Conservation (phyloP, 2,888 invertebrate species). For the Archaeoteleia sp. region DNA sequence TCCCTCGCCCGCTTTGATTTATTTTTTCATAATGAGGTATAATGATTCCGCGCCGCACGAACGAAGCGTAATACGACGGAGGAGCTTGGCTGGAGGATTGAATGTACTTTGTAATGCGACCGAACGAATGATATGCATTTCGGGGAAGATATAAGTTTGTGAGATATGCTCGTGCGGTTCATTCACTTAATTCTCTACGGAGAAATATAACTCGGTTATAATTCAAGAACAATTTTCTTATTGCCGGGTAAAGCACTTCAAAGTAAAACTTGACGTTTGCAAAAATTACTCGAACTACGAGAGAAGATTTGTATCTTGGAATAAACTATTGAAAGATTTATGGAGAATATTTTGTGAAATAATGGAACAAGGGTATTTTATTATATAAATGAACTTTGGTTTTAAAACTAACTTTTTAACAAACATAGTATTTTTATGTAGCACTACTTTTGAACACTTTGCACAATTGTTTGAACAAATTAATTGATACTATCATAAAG, state of each 20-base stretch:
- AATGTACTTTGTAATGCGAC: constrained; percentile 27
- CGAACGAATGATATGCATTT: constrained; percentile 31
- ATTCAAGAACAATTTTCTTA: constrained; percentile 26
- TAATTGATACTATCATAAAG: too few species aligned
- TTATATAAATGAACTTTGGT: too few species aligned
- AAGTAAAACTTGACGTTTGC: too few species aligned
- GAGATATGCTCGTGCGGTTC: constrained; percentile 12
- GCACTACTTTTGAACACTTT: too few species aligned
- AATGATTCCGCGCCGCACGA: constrained; percentile 44
- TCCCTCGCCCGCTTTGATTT: constrained; percentile 35
- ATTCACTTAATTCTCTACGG: constrained; percentile 22
- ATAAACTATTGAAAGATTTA: too few species aligned
- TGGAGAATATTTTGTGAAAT: constrained; percentile 29
- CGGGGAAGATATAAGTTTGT: constrained; percentile 7
- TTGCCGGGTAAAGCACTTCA: constrained; percentile 6
- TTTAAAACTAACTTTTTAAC: too few species aligned
- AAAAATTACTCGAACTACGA: too few species aligned
- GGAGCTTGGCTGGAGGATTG: constrained; percentile 19
- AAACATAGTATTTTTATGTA: too few species aligned
- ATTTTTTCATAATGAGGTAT: constrained; percentile 45
- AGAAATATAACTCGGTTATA: constrained; percentile 22
- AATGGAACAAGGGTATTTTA: too few species aligned
- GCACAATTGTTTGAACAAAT: too few species aligned
- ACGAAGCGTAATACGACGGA: constrained; percentile 26
- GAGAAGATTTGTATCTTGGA: too few species aligned